phyloP scores from a whole-genome alignment of 2,113 vertebrate genomes.

The Seriola quinqueradiata region DNA sequence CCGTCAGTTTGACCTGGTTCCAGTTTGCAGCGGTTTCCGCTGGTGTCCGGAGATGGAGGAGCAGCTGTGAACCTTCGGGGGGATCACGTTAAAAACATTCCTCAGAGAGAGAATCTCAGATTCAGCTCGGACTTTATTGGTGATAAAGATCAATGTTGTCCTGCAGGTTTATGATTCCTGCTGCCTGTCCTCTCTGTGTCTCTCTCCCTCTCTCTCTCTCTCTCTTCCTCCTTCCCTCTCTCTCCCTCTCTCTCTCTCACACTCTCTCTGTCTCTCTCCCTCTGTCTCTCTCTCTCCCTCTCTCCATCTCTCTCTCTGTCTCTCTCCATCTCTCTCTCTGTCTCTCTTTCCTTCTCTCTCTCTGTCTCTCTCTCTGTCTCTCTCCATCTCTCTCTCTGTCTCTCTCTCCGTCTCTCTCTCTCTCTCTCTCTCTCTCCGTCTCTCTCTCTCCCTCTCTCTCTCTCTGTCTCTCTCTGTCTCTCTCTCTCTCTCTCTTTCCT shows the following conservation, averaged over 20 bases:
- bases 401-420: no score
- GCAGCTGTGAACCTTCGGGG: constrained; percentile 60
- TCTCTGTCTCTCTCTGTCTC: no score
- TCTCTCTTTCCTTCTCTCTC: neutral
- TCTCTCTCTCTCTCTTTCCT: neutral
- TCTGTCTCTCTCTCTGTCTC: neutral
- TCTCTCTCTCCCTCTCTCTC: no score
- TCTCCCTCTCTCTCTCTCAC: neutral
- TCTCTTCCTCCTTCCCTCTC: neutral
- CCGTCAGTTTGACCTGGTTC: constrained; percentile 2
- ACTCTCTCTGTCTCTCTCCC: neutral
- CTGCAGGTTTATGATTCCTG: constrained; percentile 48
- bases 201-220: neutral
- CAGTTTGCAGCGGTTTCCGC: neutral
- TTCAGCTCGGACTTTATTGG: constrained; percentile 40
- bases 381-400: no score
- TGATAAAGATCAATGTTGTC: constrained; percentile 37
- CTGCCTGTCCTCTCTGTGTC: constrained; percentile 3
- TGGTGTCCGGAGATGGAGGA: neutral
- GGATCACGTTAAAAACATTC: constrained; percentile 31
- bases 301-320: no score
- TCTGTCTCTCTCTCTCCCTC: neutral
- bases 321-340: neutral
- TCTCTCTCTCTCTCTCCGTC: no score
- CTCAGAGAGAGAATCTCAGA: constrained; percentile 43